Evolutionary conservation across 2,113 vertebrate species (phyloP).

Genomic region (Lepisosteus osseus): DNA sequence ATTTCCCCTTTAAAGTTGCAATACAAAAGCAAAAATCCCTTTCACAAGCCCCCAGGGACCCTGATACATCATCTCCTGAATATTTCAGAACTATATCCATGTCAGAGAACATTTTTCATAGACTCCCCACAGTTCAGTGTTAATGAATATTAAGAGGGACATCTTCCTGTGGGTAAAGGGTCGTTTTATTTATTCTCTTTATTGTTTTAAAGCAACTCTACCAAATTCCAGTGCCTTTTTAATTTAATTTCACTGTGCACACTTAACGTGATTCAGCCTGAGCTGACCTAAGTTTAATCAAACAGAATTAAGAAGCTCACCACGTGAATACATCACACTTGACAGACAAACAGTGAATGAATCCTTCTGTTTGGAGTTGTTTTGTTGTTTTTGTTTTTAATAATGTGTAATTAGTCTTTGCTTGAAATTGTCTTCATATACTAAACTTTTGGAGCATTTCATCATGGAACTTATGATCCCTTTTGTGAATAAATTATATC

Average conservation of each 20-base stretch:
- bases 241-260: conserved; percentile 17
- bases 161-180: conserved; percentile 48
- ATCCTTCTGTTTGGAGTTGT: background rate
- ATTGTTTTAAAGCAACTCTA: conserved; percentile 43
- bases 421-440: background rate
- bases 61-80: conserved; percentile 43
- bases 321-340: background rate
- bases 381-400: conserved; percentile 8
- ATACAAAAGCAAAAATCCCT: conserved; percentile 36
- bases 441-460: background rate
- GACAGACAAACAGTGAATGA: background rate
- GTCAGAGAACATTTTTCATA: conserved; percentile 39
- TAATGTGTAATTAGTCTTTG: conserved; percentile 5
- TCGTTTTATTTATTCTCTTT: conserved; percentile 54
- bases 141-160: conserved; percentile 57
- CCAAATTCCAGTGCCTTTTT: conserved; percentile 10
- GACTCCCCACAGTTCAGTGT: conserved; percentile 40
- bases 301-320: background rate
- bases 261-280: conserved; percentile 3
- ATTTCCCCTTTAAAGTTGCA: conserved; percentile 32
- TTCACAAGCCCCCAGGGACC: conserved; percentile 34
- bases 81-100: conserved; percentile 45
- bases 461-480: no score
- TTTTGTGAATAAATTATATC: no score
- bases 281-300: background rate